Conservation (phyloP, 2,113 vertebrate genomes). For the Eretmodus cyanostictus region DNA sequence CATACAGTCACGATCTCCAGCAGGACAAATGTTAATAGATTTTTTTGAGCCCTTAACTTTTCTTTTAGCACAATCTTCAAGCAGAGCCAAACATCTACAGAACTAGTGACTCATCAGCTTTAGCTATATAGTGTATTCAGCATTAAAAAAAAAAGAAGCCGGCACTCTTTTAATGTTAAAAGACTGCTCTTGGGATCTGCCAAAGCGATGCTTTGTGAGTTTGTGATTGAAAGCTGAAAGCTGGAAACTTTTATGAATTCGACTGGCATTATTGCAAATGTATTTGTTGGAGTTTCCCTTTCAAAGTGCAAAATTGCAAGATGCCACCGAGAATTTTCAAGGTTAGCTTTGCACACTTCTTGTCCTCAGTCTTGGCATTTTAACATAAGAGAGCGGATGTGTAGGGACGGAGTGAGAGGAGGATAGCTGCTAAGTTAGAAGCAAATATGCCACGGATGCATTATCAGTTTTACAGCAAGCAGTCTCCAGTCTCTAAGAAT, state of each 20-base stretch:
- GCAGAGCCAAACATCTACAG: not conserved
- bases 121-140: not conserved
- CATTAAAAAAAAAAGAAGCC: accelerated
- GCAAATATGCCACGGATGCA: not conserved
- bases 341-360: not conserved
- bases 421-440: not conserved
- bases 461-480: not conserved
- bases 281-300: not conserved
- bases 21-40: not conserved
- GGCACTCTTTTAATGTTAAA: not conserved
- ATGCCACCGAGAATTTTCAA: not conserved
- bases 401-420: not conserved
- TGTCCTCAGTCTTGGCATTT: not conserved
- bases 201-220: not conserved
- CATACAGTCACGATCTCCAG: not conserved
- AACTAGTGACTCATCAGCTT: not conserved
- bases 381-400: not conserved
- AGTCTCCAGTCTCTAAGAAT: not conserved
- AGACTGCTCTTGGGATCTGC: not conserved
- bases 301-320: not conserved
- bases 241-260: not conserved
- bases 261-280: not conserved
- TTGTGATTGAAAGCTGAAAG: not conserved
- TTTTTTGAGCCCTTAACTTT: not conserved
- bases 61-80: not conserved